A percentile compares a stretch with the other conserved stretches of the same genome.
These are phyloP conservation scores for Pelecanoides urinatrix DNA, from an alignment of 2,113 vertebrate genomes.

Conservation along the genomic window DNA sequence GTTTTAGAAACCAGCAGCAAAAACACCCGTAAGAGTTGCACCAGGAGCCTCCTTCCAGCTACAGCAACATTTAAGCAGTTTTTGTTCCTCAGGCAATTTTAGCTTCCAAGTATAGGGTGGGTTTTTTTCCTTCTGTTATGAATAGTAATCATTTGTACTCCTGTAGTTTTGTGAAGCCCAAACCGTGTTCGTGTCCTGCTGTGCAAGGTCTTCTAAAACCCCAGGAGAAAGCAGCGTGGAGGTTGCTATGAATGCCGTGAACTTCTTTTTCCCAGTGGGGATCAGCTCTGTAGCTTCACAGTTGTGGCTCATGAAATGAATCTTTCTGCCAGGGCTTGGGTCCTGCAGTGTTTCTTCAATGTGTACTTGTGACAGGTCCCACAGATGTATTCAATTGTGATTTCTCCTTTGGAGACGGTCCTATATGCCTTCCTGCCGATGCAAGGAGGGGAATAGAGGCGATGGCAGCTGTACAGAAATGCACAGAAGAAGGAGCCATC, in stretches of 20 bases:
- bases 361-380: background rate
- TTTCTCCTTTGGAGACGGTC: background rate
- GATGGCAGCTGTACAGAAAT: background rate
- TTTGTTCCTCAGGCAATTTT: background rate
- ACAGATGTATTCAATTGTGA: background rate
- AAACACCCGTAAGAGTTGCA: background rate
- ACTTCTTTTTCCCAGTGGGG: background rate
- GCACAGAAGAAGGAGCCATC: background rate
- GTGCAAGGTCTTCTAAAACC: background rate
- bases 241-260: background rate
- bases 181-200: background rate
- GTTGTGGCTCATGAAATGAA: background rate
- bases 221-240: background rate
- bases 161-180: background rate
- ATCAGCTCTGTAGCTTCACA: background rate
- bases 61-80: background rate
- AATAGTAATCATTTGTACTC: background rate
- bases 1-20: background rate
- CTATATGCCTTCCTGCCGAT: fast-evolving
- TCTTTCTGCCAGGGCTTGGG: background rate
- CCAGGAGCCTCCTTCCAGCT: background rate
- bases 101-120: background rate
- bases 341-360: background rate
- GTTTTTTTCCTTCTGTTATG: background rate
- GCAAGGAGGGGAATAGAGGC: background rate